phyloP scores from a whole-genome alignment of 1,140 invertebrate species.

The Patella vulgata region DNA sequence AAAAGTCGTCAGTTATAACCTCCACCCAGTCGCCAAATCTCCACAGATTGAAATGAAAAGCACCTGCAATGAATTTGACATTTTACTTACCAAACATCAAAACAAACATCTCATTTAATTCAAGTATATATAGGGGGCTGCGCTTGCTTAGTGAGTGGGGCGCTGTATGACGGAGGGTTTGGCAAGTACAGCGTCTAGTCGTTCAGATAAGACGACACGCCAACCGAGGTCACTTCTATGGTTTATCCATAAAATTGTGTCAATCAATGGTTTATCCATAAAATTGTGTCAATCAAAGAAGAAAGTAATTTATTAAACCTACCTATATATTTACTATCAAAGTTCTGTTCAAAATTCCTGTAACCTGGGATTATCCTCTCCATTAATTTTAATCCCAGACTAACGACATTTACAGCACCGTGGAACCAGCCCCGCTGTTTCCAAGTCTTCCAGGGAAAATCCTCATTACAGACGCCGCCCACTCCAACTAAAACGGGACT shows the following conservation, averaged over 20 bases:
- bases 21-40: conserved; percentile 82
- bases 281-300: neutral
- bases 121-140: too few relatives aligned
- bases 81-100: too few relatives aligned
- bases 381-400: conserved; percentile 48
- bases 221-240: too few relatives aligned
- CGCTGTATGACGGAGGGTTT: too few relatives aligned
- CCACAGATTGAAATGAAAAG: conserved; percentile 78
- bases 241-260: neutral
- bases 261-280: neutral
- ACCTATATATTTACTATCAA: conserved; percentile 55
- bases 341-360: conserved; percentile 55
- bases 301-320: conserved; percentile 7
- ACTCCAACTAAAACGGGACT: conserved; percentile 48
- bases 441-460: conserved; percentile 57
- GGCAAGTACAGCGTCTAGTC: too few relatives aligned
- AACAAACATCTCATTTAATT: too few relatives aligned
- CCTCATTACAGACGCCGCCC: conserved; percentile 49
- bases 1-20: conserved; percentile 78
- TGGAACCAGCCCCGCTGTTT: conserved; percentile 56
- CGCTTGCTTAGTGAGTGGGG: too few relatives aligned
- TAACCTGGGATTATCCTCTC: conserved; percentile 58
- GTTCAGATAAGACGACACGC: too few relatives aligned
- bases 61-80: conserved; percentile 46
- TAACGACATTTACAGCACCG: conserved; percentile 52